Evolutionary conservation across 1,140 invertebrate species (phyloP).

Genomic region (Sipha flava): DNA sequence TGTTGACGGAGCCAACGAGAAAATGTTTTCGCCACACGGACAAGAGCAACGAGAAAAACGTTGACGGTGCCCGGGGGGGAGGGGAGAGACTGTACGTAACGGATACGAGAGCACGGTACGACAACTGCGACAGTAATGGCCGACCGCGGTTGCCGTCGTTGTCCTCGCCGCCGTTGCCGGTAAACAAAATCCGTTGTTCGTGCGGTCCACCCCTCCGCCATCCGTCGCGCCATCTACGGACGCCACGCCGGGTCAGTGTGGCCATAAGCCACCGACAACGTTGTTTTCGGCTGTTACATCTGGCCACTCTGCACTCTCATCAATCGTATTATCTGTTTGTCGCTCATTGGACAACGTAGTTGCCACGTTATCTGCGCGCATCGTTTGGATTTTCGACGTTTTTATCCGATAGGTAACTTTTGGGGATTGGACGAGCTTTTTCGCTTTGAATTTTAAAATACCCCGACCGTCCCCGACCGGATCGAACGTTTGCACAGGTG

Average conservation of each 20-base stretch:
- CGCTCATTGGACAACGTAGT: background rate
- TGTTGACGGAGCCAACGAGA: background rate
- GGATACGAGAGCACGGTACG: background rate
- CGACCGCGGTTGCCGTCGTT: background rate
- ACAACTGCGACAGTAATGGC: constrained; percentile 19
- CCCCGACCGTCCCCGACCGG: no score
- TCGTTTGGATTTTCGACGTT: background rate
- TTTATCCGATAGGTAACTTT: background rate
- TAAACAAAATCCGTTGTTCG: constrained; percentile 28
- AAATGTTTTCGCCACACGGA: constrained; percentile 3
- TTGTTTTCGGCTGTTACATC: background rate
- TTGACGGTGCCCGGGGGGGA: no score
- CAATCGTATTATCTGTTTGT: background rate
- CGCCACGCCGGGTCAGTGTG: background rate
- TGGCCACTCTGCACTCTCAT: background rate
- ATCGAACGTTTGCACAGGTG: no score
- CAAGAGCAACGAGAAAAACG: no score
- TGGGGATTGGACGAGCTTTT: no score
- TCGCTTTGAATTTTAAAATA: no score
- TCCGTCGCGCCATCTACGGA: background rate
- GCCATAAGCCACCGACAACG: no score
- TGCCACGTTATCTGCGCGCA: background rate
- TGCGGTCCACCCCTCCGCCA: background rate
- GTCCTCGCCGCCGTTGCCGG: background rate
- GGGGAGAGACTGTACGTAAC: no score